Base-by-base conservation (phyloP, 2,888 invertebrate species). In the Drosophila lacicola region DNA sequence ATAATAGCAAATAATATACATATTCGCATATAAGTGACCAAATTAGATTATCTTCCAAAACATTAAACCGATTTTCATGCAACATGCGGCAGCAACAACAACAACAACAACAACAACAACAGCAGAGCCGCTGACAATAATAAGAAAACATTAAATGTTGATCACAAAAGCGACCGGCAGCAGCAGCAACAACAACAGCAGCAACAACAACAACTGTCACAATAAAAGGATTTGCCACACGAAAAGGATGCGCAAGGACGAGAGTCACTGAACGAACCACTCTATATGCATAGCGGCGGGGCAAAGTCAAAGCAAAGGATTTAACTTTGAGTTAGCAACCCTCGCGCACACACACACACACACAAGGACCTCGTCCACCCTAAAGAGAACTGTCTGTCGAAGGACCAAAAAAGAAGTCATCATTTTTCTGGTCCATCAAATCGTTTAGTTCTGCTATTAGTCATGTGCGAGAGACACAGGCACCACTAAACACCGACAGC, bases 21-120 rank as follows among this genome's bases (percentile, higher is more conserved):
- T 80, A 88, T 88, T 86, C 90, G 91, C 91, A 91, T 91, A 91
- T 91, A 91, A 91, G 91, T 91, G 91, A 91, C 91, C 91, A 91
- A 91, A 91, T 91, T 91, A 91, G 91, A 91, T 91, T 91, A 91
- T 91, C 91, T 91, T 91, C 91, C 91, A 78, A 82, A 74, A 91
- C 91, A 91, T 91, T 91, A 82, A 90, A 90, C 91, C 82, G 82
- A 90, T 91, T 91, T 85, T 81, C 73, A 54, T 68, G 76, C 29
- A 29, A 29, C 29, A 29, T 29, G 29, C 29, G 29, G 29, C 29
- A 8, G 29, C 29, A 29, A 2, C 29, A 29, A 29, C 54, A 51
- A 25, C 17, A 2, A 2, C 45, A 39, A 29, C 29, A 8, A 8
- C 29, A 29, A 2, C 29, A 29, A 29, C 54, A 51, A 25, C 17